Evolutionary conservation across 2,797 vertebrate species (phyloP), one percentile per base, ranked within the genome.

Genomic region (Gobio occitaniae): DNA sequence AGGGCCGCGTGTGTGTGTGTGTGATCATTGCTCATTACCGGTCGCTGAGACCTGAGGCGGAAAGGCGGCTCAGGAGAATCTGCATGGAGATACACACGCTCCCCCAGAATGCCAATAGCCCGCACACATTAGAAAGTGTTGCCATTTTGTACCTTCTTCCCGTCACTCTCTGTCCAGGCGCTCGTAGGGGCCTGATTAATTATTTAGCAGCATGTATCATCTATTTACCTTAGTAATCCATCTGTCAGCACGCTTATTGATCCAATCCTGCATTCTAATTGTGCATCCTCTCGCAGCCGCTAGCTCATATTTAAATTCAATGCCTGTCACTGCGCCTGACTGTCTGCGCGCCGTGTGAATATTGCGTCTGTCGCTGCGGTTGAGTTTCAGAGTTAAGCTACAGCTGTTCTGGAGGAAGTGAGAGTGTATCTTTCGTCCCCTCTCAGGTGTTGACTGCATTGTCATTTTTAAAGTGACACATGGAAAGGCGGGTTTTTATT

Each of bases 201-300:
- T 95, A 96, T 96, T 96, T 95, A 96, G 93, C 92, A 92, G 95
- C 94, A 93, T 95, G 95, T 95, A 95, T 95, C 95, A 95, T 96
- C 94, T 96, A 94, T 96, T 96, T 96, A 96, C 95, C 92, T 94
- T 95, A 95, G 95, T 96, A 96, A 96, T 96, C 95, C 95, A 96
- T 96, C 95, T 96, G 95, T 96, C 95, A 96, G 95, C 94, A 94
- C 93, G 93, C 93, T 93, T 95, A 96, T 96, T 92, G 95, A 96
- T 96, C 94, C 90, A 87, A 90, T 93, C 94, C 93, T 95, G 95
- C 95, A 93, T 95, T 95, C 94, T 96, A 96, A 96, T 96, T 95
- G 94, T 93, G 94, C 94, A 92, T 94, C 94, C 89, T 88, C 84
- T 85, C 84, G 41, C 86, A 79, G 80, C 86, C 77, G 87, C 89